Evolutionary conservation across 2,888 invertebrate genomes (phyloP).

Genomic region (Hermaeophaga mercurialis): DNA sequence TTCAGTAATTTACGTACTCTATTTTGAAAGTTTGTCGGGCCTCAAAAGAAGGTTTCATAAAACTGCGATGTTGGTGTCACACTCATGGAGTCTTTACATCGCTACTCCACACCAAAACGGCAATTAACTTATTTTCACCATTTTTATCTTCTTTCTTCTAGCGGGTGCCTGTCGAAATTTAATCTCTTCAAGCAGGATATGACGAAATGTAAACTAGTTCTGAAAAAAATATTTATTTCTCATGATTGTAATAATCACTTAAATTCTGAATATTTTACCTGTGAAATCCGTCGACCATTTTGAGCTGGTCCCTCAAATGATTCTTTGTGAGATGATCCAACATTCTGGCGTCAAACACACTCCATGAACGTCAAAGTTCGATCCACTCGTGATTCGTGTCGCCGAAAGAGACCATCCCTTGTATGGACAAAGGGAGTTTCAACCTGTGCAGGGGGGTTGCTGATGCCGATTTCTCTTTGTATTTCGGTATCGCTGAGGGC

Average conservation of each 20-base stretch:
- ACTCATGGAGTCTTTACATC: too few species aligned
- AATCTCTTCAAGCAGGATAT: conserved; percentile 96
- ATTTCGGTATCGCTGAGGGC: conserved; percentile 99
- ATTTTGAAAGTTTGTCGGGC: conserved; percentile 89
- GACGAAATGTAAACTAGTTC: conserved; percentile 97
- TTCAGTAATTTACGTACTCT: conserved; percentile 88
- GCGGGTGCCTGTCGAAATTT: conserved; percentile 92
- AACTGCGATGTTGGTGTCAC: not conserved
- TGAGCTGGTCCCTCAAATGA: conserved; percentile 94
- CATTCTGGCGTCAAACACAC: conserved; percentile 98
- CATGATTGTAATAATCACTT: too few species aligned
- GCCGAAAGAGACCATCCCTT: conserved; percentile 98
- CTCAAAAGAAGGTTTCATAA: conserved; percentile 57
- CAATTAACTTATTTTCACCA: conserved; percentile 80
- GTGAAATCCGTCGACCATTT: conserved; percentile 99
- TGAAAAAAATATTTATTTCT: conserved; percentile 55
- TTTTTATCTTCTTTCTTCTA: conserved; percentile 92
- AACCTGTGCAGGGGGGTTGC: conserved; percentile 59
- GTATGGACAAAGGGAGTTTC: conserved; percentile 95
- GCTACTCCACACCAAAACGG: conserved; percentile 98
- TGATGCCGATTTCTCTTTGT: conserved; percentile 89
- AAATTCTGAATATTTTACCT: too few species aligned
- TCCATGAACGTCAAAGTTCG: conserved; percentile 99
- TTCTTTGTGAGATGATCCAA: conserved; percentile 98
- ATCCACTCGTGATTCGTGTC: conserved; percentile 99